phyloP scores from a whole-genome alignment of 2,113 vertebrate species.

The Megalops atlanticus region DNA sequence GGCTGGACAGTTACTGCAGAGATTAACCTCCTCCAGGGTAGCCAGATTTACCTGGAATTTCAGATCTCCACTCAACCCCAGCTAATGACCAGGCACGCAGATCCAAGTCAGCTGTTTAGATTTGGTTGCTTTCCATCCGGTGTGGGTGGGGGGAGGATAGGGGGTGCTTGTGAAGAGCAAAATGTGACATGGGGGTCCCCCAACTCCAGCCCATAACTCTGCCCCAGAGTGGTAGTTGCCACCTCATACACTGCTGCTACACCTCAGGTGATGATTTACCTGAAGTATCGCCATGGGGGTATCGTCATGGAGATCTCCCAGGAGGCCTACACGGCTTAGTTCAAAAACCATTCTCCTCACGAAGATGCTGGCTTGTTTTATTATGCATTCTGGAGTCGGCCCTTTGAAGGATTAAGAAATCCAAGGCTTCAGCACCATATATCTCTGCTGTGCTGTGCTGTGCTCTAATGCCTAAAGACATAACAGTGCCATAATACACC shows the following conservation, averaged over 20 bases:
- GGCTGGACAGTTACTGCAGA: not conserved
- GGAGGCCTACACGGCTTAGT: not conserved
- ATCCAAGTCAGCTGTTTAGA: constrained; percentile 11
- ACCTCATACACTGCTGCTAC: not conserved
- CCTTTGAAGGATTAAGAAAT: not conserved
- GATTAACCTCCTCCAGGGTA: not conserved
- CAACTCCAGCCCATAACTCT: not conserved
- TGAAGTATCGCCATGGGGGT: not conserved
- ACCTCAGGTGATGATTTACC: not conserved
- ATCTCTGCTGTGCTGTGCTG: not conserved
- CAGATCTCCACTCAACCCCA: not conserved
- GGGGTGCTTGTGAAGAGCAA: not conserved
- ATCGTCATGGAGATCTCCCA: not conserved
- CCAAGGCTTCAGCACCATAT: not conserved
- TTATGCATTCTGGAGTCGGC: not conserved
- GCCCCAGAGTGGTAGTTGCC: not conserved
- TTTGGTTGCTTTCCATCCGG: not conserved
- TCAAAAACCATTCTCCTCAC: not conserved
- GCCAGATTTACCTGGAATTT: not conserved
- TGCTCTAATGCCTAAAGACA: not conserved
- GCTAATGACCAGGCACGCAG: not conserved
- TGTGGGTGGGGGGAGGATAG: not conserved
- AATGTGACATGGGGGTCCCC: not conserved
- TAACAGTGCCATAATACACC: not conserved
- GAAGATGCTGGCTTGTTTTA: not conserved